These are phyloP conservation scores for Tuberolachnus salignus DNA, from an alignment of 2,888 invertebrate species.

Conservation along the genomic window DNA sequence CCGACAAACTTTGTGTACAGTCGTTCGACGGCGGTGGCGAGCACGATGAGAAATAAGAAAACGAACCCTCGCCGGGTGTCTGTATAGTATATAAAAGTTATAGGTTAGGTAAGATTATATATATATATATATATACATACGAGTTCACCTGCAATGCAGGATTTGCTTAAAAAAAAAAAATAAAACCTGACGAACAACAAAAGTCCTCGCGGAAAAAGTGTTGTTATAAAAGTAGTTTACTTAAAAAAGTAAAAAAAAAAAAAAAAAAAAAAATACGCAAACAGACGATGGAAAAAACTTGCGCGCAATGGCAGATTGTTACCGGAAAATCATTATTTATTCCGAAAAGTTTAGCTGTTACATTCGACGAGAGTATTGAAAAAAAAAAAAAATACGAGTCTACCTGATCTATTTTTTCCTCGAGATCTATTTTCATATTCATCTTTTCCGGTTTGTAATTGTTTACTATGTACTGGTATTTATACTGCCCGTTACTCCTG, in stretches of 20 bases:
- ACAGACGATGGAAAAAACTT: constrained; percentile 7
- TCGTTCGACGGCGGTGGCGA: constrained; percentile 13
- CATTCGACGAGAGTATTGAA: neutral
- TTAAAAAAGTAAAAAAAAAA: constrained; percentile 24
- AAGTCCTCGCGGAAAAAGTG: constrained; percentile 30
- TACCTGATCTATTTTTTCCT: neutral
- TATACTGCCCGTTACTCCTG: too few species aligned
- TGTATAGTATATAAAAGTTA: neutral
- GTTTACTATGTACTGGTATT: neutral
- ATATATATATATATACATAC: constrained; percentile 3
- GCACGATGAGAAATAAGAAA: constrained; percentile 5
- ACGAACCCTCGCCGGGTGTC: neutral
- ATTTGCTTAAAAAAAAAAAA: constrained; percentile 30
- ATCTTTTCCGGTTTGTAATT: neutral
- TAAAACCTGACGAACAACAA: constrained; percentile 34
- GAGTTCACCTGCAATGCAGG: neutral
- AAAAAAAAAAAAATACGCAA: neutral
- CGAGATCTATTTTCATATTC: neutral
- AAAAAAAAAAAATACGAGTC: neutral
- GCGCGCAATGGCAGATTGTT: constrained; percentile 27
- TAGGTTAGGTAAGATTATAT: neutral
- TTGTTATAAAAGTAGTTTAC: constrained; percentile 39
- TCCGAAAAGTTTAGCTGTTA: constrained; percentile 24
- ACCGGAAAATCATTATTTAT: constrained; percentile 40
- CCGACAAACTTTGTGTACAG: constrained; percentile 34